Conservation (phyloP, 2,797 vertebrate genomes). For the Melanotaenia trifasciata region DNA sequence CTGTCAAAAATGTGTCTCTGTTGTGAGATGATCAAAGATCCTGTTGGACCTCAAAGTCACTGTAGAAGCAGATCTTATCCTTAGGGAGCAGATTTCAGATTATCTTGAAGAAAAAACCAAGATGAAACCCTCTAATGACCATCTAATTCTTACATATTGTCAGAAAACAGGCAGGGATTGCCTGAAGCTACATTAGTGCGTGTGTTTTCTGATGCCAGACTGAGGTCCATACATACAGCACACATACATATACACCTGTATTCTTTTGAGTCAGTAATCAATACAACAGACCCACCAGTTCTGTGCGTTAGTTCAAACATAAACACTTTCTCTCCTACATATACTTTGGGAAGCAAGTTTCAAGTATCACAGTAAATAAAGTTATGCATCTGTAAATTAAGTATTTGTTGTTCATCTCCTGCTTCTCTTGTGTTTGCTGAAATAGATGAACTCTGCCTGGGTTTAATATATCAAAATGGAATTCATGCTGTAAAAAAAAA, state of each 20-base stretch:
- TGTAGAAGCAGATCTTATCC: constrained; percentile 63
- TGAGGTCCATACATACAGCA: constrained; percentile 30
- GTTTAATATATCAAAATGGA: constrained; percentile 74
- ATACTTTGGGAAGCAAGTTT: constrained; percentile 43
- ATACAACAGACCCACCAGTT: constrained; percentile 21
- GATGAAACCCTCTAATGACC: constrained; percentile 36
- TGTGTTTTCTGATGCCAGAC: constrained; percentile 12
- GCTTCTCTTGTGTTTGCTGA: constrained; percentile 68
- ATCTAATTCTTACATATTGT: constrained; percentile 34
- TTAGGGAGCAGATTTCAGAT: constrained; percentile 46
- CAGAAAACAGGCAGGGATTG: constrained; percentile 39
- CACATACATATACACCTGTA: constrained; percentile 19
- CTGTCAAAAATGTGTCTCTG: constrained; percentile 65
- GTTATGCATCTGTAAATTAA: constrained; percentile 41
- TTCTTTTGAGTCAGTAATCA: constrained; percentile 3
- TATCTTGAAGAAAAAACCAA: constrained; percentile 34
- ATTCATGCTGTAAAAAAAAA: constrained; percentile 85
- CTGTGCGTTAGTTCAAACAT: constrained; percentile 33
- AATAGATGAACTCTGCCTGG: constrained; percentile 75
- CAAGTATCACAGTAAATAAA: constrained; percentile 31
- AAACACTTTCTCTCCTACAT: constrained; percentile 22
- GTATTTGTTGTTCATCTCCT: constrained; percentile 54
- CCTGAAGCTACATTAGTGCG: constrained; percentile 49
- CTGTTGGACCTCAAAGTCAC: constrained; percentile 44
- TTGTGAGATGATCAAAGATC: constrained; percentile 67